These are phyloP conservation scores for Mycteria americana DNA, from an alignment of 2,797 vertebrate genomes.

Conservation along the genomic window DNA sequence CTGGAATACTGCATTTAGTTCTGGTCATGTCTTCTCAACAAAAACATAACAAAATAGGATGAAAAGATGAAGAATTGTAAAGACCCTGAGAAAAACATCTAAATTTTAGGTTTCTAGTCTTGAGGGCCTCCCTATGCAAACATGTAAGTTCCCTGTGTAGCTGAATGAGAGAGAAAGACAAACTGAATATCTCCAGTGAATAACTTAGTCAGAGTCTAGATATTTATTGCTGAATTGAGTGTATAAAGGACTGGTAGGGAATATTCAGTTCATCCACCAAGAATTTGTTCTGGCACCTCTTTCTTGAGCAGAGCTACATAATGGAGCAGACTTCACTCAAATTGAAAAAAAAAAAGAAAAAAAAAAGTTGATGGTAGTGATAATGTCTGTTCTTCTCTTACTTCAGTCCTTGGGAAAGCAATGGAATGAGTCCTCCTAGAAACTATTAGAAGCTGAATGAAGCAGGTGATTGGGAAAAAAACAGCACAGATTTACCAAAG, in stretches of 20 bases:
- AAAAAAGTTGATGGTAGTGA: no score
- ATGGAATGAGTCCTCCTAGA: neutral
- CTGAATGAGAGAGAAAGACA: neutral
- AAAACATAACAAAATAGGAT: neutral
- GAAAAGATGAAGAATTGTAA: neutral
- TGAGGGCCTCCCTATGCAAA: neutral
- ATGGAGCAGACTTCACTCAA: neutral
- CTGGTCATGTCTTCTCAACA: neutral
- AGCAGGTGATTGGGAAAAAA: neutral
- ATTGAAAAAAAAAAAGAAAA: neutral
- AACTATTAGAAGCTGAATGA: neutral
- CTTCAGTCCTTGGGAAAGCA: neutral
- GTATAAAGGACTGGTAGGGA: neutral
- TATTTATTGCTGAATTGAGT: neutral
- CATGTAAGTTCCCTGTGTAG: neutral
- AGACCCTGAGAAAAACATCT: neutral
- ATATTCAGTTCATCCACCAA: neutral
- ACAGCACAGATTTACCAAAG: neutral
- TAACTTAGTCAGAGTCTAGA: neutral
- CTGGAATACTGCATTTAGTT: neutral
- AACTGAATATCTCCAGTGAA: neutral
- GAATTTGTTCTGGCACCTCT: neutral
- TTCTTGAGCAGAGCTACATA: neutral
- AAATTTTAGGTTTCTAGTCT: neutral
- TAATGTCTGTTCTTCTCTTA: neutral